A percentile compares a stretch with the other conserved stretches of the same genome.
phyloP scores from a whole-genome alignment of 2,113 vertebrate species.

The Neotoma lepida region DNA sequence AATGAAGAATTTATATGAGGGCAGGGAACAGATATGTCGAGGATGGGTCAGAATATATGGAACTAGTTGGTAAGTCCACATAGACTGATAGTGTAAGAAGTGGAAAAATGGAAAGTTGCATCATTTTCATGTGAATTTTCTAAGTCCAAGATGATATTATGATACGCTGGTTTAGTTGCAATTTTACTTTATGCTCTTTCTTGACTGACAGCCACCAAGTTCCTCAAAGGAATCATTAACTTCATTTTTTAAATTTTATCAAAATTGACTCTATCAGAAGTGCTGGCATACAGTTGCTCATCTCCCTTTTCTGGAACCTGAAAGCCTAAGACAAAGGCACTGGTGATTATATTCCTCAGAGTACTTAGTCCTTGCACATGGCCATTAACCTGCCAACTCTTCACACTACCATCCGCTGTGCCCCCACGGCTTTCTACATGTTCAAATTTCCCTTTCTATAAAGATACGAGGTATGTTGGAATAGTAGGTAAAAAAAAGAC shows the following conservation, averaged over 20 bases:
- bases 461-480: neutral
- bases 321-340: neutral
- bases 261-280: neutral
- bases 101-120: neutral
- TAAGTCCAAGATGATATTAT: neutral
- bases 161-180: neutral
- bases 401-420: fast-evolving
- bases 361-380: neutral
- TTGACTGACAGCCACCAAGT: neutral
- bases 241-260: neutral
- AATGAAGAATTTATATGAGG: neutral
- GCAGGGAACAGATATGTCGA: neutral
- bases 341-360: neutral
- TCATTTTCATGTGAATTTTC: neutral
- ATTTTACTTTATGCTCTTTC: neutral
- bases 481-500: neutral
- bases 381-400: neutral
- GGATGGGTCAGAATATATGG: too few relatives aligned
- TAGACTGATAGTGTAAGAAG: fast-evolving
- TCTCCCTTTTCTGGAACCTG: neutral
- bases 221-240: neutral
- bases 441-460: neutral
- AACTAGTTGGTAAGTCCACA: neutral
- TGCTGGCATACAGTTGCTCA: neutral
- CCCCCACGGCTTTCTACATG: neutral